Evolutionary conservation across 2,888 invertebrate species (phyloP).

Genomic region (Cheilosia soror): DNA sequence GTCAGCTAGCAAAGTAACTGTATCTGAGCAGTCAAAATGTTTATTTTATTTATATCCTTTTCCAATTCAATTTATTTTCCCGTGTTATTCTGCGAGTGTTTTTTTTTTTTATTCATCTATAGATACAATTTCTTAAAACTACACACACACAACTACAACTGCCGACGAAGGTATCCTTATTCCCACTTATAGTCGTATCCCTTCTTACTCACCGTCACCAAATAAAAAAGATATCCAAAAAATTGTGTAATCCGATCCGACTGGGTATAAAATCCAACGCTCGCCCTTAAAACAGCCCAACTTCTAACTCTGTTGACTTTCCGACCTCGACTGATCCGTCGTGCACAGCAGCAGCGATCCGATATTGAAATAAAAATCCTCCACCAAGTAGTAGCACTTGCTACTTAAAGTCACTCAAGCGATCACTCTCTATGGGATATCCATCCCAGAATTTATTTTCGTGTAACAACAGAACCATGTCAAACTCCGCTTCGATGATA

Average conservation of each 20-base stretch:
- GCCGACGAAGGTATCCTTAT: too few relatives aligned
- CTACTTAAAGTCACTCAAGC: conserved; percentile 69
- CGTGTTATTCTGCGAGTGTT: too few relatives aligned
- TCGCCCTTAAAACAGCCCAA: not conserved
- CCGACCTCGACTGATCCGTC: conserved; percentile 60
- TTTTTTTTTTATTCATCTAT: too few relatives aligned
- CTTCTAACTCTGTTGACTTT: conserved; percentile 48
- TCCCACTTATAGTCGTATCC: not conserved
- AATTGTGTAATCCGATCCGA: conserved; percentile 24
- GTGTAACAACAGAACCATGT: conserved; percentile 71
- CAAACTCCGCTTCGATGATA: conserved; percentile 58
- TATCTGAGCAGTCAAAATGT: too few relatives aligned
- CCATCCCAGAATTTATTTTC: conserved; percentile 69
- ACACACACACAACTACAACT: too few relatives aligned
- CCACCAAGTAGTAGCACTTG: conserved; percentile 3
- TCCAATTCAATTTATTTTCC: too few relatives aligned
- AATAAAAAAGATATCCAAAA: conserved; percentile 18
- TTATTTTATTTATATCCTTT: too few relatives aligned
- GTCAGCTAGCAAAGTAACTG: too few relatives aligned
- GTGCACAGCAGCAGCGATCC: conserved; percentile 15
- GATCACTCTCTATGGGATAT: conserved; percentile 51
- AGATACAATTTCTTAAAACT: too few relatives aligned
- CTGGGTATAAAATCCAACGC: not conserved
- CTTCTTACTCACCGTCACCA: conserved; percentile 12
- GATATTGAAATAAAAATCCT: conserved; percentile 52